Evolutionary conservation across 2,888 invertebrate genomes (phyloP).

Genomic region (Nymphalis urticae): DNA sequence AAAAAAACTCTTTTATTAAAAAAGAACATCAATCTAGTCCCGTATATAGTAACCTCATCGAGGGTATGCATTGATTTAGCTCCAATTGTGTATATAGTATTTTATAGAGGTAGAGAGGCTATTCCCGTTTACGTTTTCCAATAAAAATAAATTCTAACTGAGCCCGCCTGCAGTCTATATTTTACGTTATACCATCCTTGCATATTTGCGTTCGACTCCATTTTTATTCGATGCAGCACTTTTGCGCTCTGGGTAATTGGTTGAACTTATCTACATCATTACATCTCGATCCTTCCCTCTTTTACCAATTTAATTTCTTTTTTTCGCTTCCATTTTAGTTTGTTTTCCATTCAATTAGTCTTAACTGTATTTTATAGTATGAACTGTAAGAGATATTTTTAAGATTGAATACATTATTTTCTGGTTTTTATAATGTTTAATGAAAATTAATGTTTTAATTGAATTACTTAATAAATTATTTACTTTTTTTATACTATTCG

Average conservation of each 20-base stretch:
- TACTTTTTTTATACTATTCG: too few species aligned
- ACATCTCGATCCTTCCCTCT: conserved; percentile 75
- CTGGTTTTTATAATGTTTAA: neutral
- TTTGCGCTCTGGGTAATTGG: conserved; percentile 75
- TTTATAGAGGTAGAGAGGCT: conserved; percentile 29
- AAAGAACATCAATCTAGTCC: too few species aligned
- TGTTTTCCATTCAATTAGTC: conserved; percentile 79
- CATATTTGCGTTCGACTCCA: conserved; percentile 55
- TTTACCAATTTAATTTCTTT: conserved; percentile 70
- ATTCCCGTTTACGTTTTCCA: conserved; percentile 36
- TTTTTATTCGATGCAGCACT: conserved; percentile 77
- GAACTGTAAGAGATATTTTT: conserved; percentile 15
- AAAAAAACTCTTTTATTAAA: too few species aligned
- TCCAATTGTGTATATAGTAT: conserved; percentile 24
- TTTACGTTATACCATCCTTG: conserved; percentile 55
- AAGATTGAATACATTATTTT: conserved; percentile 13
- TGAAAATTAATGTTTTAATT: neutral
- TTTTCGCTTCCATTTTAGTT: conserved; percentile 68
- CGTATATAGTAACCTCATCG: too few species aligned
- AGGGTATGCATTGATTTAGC: neutral
- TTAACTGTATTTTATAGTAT: conserved; percentile 49
- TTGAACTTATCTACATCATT: conserved; percentile 79
- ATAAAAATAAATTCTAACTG: conserved; percentile 44
- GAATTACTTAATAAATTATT: neutral
- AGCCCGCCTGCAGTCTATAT: conserved; percentile 50